Conservation (phyloP, 2,113 vertebrate genomes). For the Istiophorus platypterus region DNA sequence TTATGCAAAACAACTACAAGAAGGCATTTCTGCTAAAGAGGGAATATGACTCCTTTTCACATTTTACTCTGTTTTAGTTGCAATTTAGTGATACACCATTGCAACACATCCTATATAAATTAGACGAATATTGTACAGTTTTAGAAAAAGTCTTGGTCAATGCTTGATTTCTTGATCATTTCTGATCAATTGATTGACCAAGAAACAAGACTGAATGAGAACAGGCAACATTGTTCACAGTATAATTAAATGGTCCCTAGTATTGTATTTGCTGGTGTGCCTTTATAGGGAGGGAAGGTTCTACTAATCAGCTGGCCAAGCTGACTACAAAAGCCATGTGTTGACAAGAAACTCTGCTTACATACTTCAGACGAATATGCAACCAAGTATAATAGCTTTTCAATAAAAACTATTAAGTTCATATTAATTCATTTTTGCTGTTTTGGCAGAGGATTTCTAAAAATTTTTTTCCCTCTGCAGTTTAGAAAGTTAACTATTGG, state of each 20-base stretch:
- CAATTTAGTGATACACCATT: neutral
- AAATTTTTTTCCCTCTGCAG: neutral
- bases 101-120: neutral
- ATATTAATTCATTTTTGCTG: neutral
- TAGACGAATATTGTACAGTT: neutral
- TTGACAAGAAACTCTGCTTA: neutral
- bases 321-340: neutral
- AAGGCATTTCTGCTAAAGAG: neutral
- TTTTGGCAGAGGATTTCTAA: too few species aligned
- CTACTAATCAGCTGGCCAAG: neutral
- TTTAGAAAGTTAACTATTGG: neutral
- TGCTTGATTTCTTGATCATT: too few species aligned
- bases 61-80: neutral
- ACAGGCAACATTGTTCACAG: neutral
- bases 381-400: neutral
- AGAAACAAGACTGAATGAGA: neutral
- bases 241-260: neutral
- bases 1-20: neutral
- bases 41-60: neutral
- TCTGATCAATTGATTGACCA: too few species aligned
- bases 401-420: too few species aligned
- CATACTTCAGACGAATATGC: neutral
- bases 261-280: neutral
- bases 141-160: too few species aligned
- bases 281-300: neutral